phyloP scores from a whole-genome alignment of 1,140 invertebrate genomes.

The Lordiphosa stackelbergi region DNA sequence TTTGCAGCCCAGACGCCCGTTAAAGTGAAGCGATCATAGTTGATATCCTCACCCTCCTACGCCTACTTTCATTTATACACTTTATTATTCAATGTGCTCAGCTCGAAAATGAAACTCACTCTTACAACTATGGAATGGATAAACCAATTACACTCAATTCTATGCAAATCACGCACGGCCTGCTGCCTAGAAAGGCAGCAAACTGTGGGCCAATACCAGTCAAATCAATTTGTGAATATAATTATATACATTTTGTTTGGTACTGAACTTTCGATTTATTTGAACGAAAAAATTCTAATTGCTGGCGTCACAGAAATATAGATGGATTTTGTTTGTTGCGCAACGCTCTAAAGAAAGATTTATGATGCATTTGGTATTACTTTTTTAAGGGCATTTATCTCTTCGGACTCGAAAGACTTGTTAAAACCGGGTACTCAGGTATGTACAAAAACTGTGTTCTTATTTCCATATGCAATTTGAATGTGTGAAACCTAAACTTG shows the following conservation, averaged over 20 bases:
- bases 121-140: slow-evolving; percentile 66
- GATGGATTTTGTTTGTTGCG: background rate
- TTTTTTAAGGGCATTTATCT: too few relatives aligned
- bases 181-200: slow-evolving; percentile 8
- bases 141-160: slow-evolving; percentile 44
- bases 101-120: slow-evolving; percentile 9
- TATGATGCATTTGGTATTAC: too few relatives aligned
- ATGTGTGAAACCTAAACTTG: slow-evolving; percentile 21
- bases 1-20: too few relatives aligned
- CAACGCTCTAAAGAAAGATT: too few relatives aligned
- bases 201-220: slow-evolving; percentile 9
- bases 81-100: slow-evolving; percentile 43
- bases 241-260: slow-evolving; percentile 15
- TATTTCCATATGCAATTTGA: too few relatives aligned
- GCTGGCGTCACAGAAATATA: background rate
- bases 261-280: slow-evolving; percentile 25
- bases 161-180: slow-evolving; percentile 11
- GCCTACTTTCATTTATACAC: slow-evolving; percentile 1
- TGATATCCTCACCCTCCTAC: background rate
- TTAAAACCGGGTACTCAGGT: too few relatives aligned
- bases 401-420: too few relatives aligned
- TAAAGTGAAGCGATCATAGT: background rate
- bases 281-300: slow-evolving; percentile 6
- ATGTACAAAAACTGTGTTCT: too few relatives aligned
- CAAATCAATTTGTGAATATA: slow-evolving; percentile 4